Conservation (phyloP, 2,888 invertebrate species). For the Emmelina monodactyla region DNA sequence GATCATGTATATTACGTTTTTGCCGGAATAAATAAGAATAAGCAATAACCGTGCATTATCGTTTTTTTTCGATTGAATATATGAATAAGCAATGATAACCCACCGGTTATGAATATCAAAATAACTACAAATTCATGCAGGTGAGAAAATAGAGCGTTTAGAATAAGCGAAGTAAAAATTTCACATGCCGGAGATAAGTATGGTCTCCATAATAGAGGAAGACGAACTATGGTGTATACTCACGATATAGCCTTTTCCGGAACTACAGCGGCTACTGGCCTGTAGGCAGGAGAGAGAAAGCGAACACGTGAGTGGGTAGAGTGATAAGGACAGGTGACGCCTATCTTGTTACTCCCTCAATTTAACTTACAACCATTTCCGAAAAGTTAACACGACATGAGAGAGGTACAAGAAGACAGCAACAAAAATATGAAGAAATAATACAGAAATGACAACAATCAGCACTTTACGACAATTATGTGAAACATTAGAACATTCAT, state of each 20-base stretch:
- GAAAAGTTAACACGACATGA: constrained; percentile 18
- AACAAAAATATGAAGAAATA: constrained; percentile 30
- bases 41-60: constrained; percentile 4
- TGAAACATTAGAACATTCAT: constrained; percentile 29
- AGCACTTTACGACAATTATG: constrained; percentile 33
- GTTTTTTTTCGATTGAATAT: constrained; percentile 12
- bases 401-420: constrained; percentile 33
- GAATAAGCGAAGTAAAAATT: constrained; percentile 20
- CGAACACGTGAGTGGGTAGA: constrained; percentile 62
- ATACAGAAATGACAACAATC: constrained; percentile 16
- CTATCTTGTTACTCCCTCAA: constrained; percentile 40
- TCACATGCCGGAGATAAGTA: constrained; percentile 28
- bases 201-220: constrained; percentile 33
- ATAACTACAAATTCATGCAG: too few relatives aligned
- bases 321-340: constrained; percentile 45
- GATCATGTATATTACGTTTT: constrained; percentile 38
- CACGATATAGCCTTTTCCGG: constrained; percentile 95
- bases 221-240: constrained; percentile 70
- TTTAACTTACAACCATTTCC: background rate
- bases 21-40: constrained; percentile 6
- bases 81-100: too few relatives aligned
- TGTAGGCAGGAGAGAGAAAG: constrained; percentile 69
- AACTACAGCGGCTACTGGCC: constrained; percentile 92
- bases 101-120: too few relatives aligned
- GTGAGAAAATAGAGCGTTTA: constrained; percentile 14